A percentile compares a stretch with the other conserved stretches of the same genome.
These are phyloP conservation scores for Terrapene triunguis DNA, from an alignment of 2,113 vertebrate genomes.

Conservation along the genomic window DNA sequence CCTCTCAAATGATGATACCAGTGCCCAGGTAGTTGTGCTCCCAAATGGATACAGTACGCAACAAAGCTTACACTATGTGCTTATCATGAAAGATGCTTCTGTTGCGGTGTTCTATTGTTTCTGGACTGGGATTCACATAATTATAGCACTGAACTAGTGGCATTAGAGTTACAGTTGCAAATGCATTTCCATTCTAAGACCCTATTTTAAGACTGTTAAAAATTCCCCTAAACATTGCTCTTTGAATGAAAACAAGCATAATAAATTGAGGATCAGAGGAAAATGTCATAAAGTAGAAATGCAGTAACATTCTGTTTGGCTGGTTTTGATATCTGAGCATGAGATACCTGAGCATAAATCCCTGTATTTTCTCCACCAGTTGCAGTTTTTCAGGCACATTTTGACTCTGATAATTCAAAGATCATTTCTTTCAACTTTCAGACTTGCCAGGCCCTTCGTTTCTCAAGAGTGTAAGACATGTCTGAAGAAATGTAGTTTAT, in stretches of 20 bases:
- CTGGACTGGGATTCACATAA: background rate
- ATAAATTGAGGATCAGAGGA: background rate
- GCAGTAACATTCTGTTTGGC: background rate
- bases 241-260: background rate
- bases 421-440: background rate
- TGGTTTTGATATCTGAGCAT: background rate
- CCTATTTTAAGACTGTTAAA: background rate
- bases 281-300: background rate
- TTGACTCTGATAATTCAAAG: background rate
- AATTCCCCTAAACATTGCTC: background rate
- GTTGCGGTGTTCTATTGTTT: background rate
- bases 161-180: background rate
- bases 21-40: background rate
- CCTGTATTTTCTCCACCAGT: background rate
- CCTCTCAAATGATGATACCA: background rate
- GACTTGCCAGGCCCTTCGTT: background rate
- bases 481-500: background rate
- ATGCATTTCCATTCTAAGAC: background rate
- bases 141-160: background rate
- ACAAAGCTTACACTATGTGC: background rate
- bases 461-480: background rate
- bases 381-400: background rate
- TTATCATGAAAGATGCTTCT: background rate
- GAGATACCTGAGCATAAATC: background rate
- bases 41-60: background rate